A percentile compares a stretch with the other conserved stretches of the same genome.
Evolutionary conservation across 2,888 invertebrate species (phyloP).

Genomic region (Scaptomyza parva): DNA sequence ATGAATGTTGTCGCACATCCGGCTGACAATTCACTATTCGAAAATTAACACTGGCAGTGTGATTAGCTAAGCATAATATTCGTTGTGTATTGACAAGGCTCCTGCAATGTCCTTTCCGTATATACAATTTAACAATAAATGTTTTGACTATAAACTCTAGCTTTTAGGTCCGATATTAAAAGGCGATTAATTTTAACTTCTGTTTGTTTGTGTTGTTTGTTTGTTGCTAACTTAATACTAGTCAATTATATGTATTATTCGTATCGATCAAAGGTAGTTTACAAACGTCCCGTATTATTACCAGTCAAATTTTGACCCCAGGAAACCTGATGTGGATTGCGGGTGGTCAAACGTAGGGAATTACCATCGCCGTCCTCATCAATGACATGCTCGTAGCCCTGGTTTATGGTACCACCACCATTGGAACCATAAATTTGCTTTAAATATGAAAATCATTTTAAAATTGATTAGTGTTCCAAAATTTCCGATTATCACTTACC

Average conservation of each 20-base stretch:
- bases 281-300: constrained; percentile 84
- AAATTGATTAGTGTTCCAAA: background rate
- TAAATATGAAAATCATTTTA: constrained; percentile 12
- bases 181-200: constrained; percentile 27
- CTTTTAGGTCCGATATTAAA: constrained; percentile 36
- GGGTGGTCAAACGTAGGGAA: constrained; percentile 90
- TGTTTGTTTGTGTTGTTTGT: background rate
- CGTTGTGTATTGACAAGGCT: constrained; percentile 74
- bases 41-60: constrained; percentile 81
- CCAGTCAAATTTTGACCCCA: constrained; percentile 85
- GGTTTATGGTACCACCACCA: constrained; percentile 90
- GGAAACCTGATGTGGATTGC: constrained; percentile 87
- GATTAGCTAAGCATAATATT: constrained; percentile 82
- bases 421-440: constrained; percentile 82
- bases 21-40: constrained; percentile 46
- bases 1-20: constrained; percentile 47
- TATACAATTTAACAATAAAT: constrained; percentile 47
- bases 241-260: constrained; percentile 19
- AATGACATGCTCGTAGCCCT: constrained; percentile 90
- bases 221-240: constrained; percentile 55
- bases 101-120: constrained; percentile 55
- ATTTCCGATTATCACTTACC: constrained; percentile 62
- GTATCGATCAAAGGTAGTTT: constrained; percentile 45
- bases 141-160: constrained; percentile 60
- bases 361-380: constrained; percentile 90